These are phyloP conservation scores for Notarius lentiginosus DNA, from an alignment of 2,113 vertebrate genomes.

Conservation along the genomic window DNA sequence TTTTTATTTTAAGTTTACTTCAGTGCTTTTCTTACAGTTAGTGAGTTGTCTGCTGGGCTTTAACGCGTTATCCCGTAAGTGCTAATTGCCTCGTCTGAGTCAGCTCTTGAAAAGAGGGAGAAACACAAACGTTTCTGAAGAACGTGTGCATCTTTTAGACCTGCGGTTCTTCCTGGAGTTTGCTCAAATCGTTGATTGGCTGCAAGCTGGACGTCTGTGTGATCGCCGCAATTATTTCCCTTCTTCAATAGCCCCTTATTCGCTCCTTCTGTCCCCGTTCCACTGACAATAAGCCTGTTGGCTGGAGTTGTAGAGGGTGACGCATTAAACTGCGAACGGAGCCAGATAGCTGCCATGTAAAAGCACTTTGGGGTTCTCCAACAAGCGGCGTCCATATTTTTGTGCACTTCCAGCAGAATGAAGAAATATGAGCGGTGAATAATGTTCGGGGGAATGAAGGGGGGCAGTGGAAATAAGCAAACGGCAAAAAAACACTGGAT, in stretches of 20 bases:
- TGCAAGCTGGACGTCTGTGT: background rate
- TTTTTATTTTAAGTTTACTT: background rate
- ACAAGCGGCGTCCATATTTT: slow-evolving; percentile 41
- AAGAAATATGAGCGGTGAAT: slow-evolving; percentile 49
- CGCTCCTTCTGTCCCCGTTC: background rate
- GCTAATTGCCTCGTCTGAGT: slow-evolving; percentile 26
- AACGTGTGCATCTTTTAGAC: background rate
- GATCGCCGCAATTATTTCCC: background rate
- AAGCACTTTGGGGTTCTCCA: slow-evolving; percentile 41
- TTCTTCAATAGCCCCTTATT: background rate
- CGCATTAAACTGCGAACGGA: background rate
- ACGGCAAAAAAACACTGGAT: slow-evolving; percentile 39
- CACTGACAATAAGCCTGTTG: background rate
- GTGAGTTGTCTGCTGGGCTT: background rate
- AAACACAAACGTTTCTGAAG: background rate
- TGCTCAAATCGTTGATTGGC: background rate
- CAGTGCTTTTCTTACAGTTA: slow-evolving; percentile 3
- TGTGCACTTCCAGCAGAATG: slow-evolving; percentile 32
- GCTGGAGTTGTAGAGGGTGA: slow-evolving; percentile 16
- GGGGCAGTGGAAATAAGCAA: slow-evolving; percentile 44
- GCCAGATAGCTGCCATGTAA: slow-evolving; percentile 25
- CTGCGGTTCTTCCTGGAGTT: background rate
- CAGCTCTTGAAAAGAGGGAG: background rate
- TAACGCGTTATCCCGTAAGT: background rate
- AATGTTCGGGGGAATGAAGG: slow-evolving; percentile 36